Evolutionary conservation across 1,140 invertebrate species (phyloP).

Genomic region (Octopus bimaculoides): DNA sequence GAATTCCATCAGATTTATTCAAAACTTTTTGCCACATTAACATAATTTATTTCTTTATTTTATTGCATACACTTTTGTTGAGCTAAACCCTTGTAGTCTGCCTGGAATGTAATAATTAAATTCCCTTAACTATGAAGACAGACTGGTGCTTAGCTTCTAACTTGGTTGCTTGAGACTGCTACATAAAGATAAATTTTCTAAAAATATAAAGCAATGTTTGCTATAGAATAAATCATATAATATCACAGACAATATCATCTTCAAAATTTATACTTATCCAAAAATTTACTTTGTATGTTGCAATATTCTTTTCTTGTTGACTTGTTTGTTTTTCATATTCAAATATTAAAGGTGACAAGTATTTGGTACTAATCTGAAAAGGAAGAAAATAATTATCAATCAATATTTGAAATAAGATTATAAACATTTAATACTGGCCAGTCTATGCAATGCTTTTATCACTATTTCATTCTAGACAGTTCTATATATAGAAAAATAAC

Average conservation of each 20-base stretch:
- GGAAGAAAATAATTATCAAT: slow-evolving; percentile 18
- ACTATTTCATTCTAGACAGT: background rate
- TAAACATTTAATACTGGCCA: background rate
- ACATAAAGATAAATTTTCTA: too few relatives aligned
- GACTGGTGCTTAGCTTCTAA: background rate
- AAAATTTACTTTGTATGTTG: slow-evolving; percentile 21
- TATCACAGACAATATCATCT: background rate
- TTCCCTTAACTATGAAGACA: too few relatives aligned
- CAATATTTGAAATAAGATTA: background rate
- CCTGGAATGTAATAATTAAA: too few relatives aligned
- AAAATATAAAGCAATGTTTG: too few relatives aligned
- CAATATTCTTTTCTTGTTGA: slow-evolving; percentile 45
- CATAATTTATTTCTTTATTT: too few relatives aligned
- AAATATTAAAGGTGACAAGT: slow-evolving; percentile 51
- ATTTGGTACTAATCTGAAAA: slow-evolving; percentile 42
- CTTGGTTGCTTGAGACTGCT: background rate
- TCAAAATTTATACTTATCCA: background rate
- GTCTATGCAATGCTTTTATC: background rate
- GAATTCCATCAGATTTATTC: too few relatives aligned
- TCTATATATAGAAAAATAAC: background rate
- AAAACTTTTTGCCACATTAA: too few relatives aligned
- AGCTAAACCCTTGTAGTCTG: too few relatives aligned
- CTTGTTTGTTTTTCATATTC: slow-evolving; percentile 52
- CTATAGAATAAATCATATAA: background rate
- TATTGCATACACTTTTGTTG: too few relatives aligned